Base-by-base conservation (phyloP, 2,888 invertebrate genomes). In the Ophioninae sp. region DNA sequence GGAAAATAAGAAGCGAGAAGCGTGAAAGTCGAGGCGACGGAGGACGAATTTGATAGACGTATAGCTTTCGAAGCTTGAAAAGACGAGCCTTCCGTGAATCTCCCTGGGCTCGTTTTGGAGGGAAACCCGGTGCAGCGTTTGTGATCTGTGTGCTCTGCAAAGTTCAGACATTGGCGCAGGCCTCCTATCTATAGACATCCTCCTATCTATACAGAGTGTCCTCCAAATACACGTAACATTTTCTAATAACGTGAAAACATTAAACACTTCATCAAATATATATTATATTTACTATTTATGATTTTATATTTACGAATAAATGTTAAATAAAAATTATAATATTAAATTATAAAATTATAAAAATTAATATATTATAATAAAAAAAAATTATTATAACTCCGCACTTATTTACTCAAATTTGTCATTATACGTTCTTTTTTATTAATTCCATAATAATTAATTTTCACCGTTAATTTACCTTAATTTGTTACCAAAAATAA, bases 31-130 rank as follows among this genome's bases (percentile, higher is more conserved):
- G 3, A 20, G 72, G 51, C 7, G 51, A 51, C 51, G 74, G 63
- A 51, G 63, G 37, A 9, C 64, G 51, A 64, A 64, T 63, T 51
- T 63, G 20, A 30, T 51, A 51, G 51, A 51, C 51, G 30, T 59
- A 68, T 69, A 41, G 68, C 44, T 69, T 68, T 44, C 30, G 61
- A 37, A 44, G 61, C 77, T 77, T 44, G 77, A 69, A 69, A 68
- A 68, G 77, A 68, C 59, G 20, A 44, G 59, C 37, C 59, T 44
- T 69, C 61, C 61, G 56, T 69, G 51, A 56, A 44, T 67, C 65
- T 41, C 20, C 22, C 20, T 56, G 22, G 20, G 9, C 56, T 64
- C 58, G 23, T 58, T 65, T 39, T 59, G 13, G 39, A 39, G 30
- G 65, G 41, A 65, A 22, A 20, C 37, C 5, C 39, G 56, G 39